Base-by-base conservation (phyloP, 2,888 invertebrate species). In the Drosophila imparisetae region DNA sequence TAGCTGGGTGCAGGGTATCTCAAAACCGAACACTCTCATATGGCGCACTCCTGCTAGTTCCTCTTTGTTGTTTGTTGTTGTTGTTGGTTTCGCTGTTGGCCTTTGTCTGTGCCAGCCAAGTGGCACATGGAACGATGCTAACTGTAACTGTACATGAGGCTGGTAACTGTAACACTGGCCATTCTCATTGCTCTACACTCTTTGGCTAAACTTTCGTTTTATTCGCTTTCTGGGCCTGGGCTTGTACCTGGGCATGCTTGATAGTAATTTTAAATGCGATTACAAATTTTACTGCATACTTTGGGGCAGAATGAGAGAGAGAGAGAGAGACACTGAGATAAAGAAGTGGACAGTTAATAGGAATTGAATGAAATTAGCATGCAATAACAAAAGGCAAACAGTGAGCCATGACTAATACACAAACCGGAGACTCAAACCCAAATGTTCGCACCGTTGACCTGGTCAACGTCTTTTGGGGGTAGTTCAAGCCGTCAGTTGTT, bases 261-360 rank as follows among this genome's bases (percentile, higher is more conserved):
- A 82, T 72, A 66, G 68, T 57, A 64, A 72, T 65, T 68, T 54
- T 78, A 89, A 87, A 86, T 86, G 84, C 89, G 87, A 86, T 86
- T 86, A 86, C 70, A 83, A 65, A 75, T 78, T 78, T 69, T 72
- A 69, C 62, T 78, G 86, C 86, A 86, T 83, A 74, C 83, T 83
- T 87, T 72, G 52, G 40, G 88, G 76, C 86, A 50, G 55, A 54
- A 48, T 45, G 66, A 6, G 18, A 4, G 21, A 40, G 59, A 4
- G 42, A 45, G 42, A 55, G 55, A 11, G 34, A 29, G 13, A 13
- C 27, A 45, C 48, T 24, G 15, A 4, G 15, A 15, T 13, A 21
- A 15, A 7, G 21, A 21, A 8, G 45, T 21, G 21, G 15, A 45
- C 15, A 42, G 49, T 69, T 53, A 69, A 69, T 69, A 69, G 50